Percentiles rank a stretch among this genome's conserved stretches.
Conservation (phyloP, 37 sponge, comb jelly and placozoan genomes). For the Axinella damicornis region DNA sequence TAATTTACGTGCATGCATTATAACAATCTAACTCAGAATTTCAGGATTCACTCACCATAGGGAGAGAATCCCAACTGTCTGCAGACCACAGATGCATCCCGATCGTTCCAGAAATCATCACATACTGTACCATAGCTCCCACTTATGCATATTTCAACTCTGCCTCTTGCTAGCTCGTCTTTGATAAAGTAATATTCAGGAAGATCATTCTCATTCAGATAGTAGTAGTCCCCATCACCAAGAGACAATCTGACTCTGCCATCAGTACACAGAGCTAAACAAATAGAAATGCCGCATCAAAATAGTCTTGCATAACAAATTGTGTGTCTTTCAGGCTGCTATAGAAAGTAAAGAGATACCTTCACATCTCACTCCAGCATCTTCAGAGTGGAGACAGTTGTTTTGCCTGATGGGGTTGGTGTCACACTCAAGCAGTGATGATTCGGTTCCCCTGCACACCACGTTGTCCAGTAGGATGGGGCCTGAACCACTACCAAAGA, state of each 20-base stretch:
- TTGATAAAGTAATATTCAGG: conserved; percentile 17
- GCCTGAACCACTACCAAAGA: too few species aligned
- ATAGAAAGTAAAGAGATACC: too few species aligned
- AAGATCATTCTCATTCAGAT: background rate
- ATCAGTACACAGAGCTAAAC: conserved; percentile 14
- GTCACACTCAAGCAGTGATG: too few species aligned
- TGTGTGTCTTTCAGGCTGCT: too few species aligned
- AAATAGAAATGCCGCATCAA: background rate
- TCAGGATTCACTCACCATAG: conserved; percentile 34
- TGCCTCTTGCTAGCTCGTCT: conserved; percentile 26
- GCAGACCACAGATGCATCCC: conserved; percentile 32
- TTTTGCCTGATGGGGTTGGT: too few species aligned
- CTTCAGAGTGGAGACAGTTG: too few species aligned
- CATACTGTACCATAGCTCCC: conserved; percentile 29
- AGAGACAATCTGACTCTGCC: background rate
- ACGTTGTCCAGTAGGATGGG: too few species aligned
- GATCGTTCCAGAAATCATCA: conserved; percentile 29
- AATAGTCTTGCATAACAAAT: too few species aligned
- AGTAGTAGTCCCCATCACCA: background rate
- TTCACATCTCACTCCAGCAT: too few species aligned
- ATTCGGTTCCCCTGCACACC: too few species aligned
- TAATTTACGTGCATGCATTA: too few species aligned
- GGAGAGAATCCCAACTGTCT: conserved; percentile 36
- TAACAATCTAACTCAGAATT: too few species aligned
- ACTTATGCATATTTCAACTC: conserved; percentile 33